Percentiles rank a stretch among this genome's conserved stretches.
Conservation (phyloP, 2,113 vertebrate genomes). For the Megaceryle maxima region DNA sequence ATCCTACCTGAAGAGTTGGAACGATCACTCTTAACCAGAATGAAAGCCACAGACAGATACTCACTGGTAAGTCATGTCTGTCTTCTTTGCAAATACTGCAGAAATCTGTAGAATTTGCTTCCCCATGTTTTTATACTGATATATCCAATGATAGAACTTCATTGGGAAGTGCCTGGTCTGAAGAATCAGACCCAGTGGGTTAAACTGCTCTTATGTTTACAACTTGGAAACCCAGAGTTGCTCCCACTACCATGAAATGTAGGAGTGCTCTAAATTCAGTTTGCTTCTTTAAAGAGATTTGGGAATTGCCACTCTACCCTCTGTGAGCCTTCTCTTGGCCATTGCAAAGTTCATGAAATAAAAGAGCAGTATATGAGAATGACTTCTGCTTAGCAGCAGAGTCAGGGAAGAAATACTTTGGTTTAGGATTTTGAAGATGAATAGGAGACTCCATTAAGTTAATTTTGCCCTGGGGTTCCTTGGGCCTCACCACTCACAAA, state of each 20-base stretch:
- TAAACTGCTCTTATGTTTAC: not conserved
- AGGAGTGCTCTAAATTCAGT: not conserved
- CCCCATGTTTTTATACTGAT: not conserved
- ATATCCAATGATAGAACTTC: not conserved
- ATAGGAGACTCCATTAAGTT: not conserved
- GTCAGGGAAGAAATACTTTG: slow-evolving; percentile 53
- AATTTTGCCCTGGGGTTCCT: not conserved
- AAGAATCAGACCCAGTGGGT: not conserved
- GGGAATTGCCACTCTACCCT: not conserved
- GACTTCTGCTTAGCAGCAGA: slow-evolving; percentile 55
- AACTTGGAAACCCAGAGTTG: not conserved
- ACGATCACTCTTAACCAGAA: slow-evolving; percentile 51
- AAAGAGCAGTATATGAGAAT: slow-evolving; percentile 65
- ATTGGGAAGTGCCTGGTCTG: not conserved
- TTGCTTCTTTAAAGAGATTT: not conserved
- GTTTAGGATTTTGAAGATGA: slow-evolving; percentile 25
- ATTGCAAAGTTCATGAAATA: slow-evolving; percentile 62
- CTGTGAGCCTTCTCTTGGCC: not conserved
- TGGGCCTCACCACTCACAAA: slow-evolving; percentile 30
- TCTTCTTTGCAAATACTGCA: slow-evolving; percentile 45
- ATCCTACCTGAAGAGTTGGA: slow-evolving; percentile 1
- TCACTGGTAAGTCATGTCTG: slow-evolving; percentile 45
- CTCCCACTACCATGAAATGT: not conserved
- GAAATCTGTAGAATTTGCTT: slow-evolving; percentile 53
- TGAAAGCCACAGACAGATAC: not conserved